Base-by-base conservation (phyloP, 2,113 vertebrate genomes). In the Vulpes vulpes region DNA sequence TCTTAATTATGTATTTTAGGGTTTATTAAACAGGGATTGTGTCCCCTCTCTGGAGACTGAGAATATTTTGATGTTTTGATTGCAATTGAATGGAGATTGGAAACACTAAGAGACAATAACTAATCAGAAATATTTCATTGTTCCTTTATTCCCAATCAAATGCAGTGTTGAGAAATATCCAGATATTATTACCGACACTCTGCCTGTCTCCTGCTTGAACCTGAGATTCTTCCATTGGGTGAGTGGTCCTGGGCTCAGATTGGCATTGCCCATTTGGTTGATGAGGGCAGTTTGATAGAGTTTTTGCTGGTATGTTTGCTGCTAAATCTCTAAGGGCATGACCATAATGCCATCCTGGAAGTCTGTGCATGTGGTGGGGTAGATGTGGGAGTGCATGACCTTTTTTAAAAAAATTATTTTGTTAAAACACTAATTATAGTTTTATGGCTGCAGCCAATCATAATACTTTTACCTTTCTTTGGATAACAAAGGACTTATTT, bases 31-130 rank as follows among this genome's bases (percentile, higher is more conserved):
- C 55, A 55, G 32, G 27, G 8, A 71, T 22, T 73, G 10, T 73
- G 30, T 80, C 9, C 16, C 9, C 3, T 94, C 23, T 93, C 51
- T 78, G 15, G 69, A 53, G 11, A 30, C 32, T 43, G 62, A 73
- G 35, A 91, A 0, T 85, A 60, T 92, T 96, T 97, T 76, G 43
- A 76, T 91, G 69, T 67, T 89, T 95, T 95, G 16, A 86, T 76
- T 65, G 12, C 5, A 92, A 79, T 89, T 91, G 94, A 85, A 53
- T 53, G 16, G 49, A 69, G 89, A 59, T 89, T 84, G 32, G n/a
- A 20, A 89, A 91, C 3, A 53, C 3, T 73, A 22, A 95, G 19
- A 92, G 64, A 85, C 11, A 53, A 22, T 71, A 94, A 78, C 12
- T 93, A 59, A 91, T 38, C 25, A 55, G 30, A 94, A 86, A n/a